A percentile compares a stretch with the other conserved stretches of the same genome.
These are phyloP conservation scores for Campoletis raptor DNA, from an alignment of 2,888 invertebrate genomes.

Conservation along the genomic window DNA sequence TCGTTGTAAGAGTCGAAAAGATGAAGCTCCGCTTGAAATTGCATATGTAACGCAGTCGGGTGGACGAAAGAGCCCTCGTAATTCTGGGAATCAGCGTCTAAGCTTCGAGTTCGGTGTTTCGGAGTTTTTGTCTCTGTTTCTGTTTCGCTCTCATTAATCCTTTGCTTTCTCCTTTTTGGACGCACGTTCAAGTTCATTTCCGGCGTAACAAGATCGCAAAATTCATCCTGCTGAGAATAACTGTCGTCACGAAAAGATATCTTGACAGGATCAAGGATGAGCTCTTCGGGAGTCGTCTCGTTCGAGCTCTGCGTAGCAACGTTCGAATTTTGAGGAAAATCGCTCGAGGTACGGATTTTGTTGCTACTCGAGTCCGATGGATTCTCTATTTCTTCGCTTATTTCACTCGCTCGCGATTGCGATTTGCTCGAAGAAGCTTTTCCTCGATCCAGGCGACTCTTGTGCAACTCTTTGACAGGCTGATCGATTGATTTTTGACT, in stretches of 20 bases:
- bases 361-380: slow-evolving; percentile 72
- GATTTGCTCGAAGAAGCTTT: slow-evolving; percentile 75
- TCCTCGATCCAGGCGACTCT: slow-evolving; percentile 75
- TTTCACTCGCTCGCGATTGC: slow-evolving; percentile 76
- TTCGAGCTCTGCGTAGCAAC: slow-evolving; percentile 24
- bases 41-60: slow-evolving; percentile 87
- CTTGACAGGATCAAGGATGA: slow-evolving; percentile 79
- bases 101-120: slow-evolving; percentile 49
- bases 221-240: slow-evolving; percentile 80
- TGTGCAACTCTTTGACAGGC: slow-evolving; percentile 71
- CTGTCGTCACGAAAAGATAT: slow-evolving; percentile 82
- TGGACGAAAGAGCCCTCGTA: slow-evolving; percentile 72
- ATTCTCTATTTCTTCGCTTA: slow-evolving; percentile 76
- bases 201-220: slow-evolving; percentile 80
- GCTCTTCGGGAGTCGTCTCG: slow-evolving; percentile 75
- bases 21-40: slow-evolving; percentile 88
- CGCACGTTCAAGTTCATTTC: slow-evolving; percentile 80
- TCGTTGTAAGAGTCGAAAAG: slow-evolving; percentile 88
- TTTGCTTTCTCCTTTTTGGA: slow-evolving; percentile 76
- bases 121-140: slow-evolving; percentile 32
- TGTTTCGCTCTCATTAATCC: slow-evolving; percentile 32
- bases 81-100: slow-evolving; percentile 37
- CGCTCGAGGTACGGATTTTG: slow-evolving; percentile 50
- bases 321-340: slow-evolving; percentile 43
- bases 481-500: slow-evolving; percentile 66